phyloP scores from a whole-genome alignment of 2,888 invertebrate species.

The Sphecodes monilicornis region DNA sequence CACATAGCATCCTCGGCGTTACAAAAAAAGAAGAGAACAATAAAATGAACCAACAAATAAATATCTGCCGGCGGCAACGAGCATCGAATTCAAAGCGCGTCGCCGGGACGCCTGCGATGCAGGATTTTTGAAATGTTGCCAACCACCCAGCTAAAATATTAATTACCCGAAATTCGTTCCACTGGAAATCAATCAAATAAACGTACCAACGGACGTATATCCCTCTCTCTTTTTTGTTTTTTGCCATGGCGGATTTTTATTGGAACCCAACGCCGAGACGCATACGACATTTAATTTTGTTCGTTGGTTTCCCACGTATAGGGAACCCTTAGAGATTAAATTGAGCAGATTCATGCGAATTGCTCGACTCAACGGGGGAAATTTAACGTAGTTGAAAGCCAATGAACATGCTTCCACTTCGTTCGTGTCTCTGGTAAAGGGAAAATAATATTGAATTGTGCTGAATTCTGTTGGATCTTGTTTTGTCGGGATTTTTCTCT shows the following conservation, averaged over 20 bases:
- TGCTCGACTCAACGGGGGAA: background rate
- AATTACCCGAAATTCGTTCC: slow-evolving; percentile 25
- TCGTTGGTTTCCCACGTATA: background rate
- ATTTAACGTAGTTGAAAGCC: background rate
- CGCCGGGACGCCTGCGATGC: background rate
- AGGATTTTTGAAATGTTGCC: slow-evolving; percentile 48
- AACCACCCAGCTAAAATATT: slow-evolving; percentile 44
- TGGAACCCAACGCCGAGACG: background rate
- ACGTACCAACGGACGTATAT: background rate
- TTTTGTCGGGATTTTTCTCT: background rate
- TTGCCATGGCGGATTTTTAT: background rate
- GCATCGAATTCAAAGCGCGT: slow-evolving; percentile 24
- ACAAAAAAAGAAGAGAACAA: background rate
- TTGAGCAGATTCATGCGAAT: background rate
- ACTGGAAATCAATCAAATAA: slow-evolving; percentile 2
- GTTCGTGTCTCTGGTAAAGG: background rate
- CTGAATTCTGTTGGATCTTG: background rate
- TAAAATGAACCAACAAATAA: slow-evolving; percentile 35
- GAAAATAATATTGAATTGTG: background rate
- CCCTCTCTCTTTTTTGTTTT: too few relatives aligned
- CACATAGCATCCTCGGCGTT: background rate
- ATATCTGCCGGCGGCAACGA: slow-evolving; percentile 31
- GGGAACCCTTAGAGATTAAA: background rate
- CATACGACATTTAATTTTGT: background rate
- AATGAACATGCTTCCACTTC: background rate